These are phyloP conservation scores for Hippasteria phrygiana DNA, from an alignment of 53 echinoderm and acorn worm genomes.

Conservation along the genomic window DNA sequence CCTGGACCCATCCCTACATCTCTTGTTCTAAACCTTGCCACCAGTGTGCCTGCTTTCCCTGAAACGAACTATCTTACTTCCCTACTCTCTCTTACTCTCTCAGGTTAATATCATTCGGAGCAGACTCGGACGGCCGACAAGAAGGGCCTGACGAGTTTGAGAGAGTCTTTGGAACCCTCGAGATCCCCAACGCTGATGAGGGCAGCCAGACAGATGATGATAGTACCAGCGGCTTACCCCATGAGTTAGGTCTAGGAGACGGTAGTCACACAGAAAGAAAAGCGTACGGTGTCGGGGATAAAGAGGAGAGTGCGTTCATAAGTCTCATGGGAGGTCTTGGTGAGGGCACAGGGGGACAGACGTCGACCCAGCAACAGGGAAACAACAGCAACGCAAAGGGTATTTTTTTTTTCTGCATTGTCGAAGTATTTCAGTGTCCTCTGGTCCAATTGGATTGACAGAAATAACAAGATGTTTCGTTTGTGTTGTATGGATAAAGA, in stretches of 20 bases:
- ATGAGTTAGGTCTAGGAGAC: conserved; percentile 29
- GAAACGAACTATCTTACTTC: no score
- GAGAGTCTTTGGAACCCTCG: conserved; percentile 64
- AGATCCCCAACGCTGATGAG: conserved; percentile 39
- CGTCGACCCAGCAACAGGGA: conserved; percentile 29
- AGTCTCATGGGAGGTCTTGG: conserved; percentile 80
- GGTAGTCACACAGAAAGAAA: conserved; percentile 19
- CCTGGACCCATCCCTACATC: no score
- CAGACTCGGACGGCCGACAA: conserved; percentile 54
- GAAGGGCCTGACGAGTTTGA: conserved; percentile 71
- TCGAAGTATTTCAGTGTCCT: no score
- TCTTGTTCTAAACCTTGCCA: not conserved
- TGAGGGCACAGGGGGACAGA: conserved; percentile 45
- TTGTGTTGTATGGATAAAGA: no score
- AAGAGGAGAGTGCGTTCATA: conserved; percentile 79
- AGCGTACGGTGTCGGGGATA: conserved; percentile 41
- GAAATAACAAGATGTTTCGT: no score
- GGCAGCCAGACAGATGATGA: not conserved
- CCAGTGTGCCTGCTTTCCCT: no score
- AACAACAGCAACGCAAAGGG: conserved; percentile 63
- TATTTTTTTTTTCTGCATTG: not conserved
- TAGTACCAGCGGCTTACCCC: not conserved
- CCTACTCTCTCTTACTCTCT: not conserved
- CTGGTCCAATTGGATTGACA: no score
- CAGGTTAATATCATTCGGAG: conserved; percentile 95